Evolutionary conservation across 2,888 invertebrate genomes (phyloP).

Genomic region (Diogma glabrata): DNA sequence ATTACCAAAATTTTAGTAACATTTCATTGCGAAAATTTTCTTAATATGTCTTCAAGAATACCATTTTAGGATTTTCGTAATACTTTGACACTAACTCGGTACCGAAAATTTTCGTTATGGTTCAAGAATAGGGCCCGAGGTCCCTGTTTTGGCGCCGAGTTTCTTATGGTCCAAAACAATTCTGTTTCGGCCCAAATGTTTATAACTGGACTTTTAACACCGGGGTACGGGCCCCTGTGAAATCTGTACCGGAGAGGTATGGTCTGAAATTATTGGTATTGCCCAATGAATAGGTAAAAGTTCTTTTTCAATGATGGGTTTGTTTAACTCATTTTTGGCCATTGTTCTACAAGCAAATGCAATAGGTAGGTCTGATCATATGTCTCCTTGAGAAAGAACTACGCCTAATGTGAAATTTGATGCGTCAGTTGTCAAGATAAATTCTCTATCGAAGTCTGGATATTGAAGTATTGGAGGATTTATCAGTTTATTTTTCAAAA

Average conservation of each 20-base stretch:
- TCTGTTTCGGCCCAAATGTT: too few relatives aligned
- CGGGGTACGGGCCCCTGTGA: too few relatives aligned
- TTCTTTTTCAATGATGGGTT: background rate
- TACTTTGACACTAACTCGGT: too few relatives aligned
- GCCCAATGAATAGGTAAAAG: background rate
- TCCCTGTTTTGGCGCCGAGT: too few relatives aligned
- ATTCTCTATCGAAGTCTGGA: background rate
- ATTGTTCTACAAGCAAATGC: background rate
- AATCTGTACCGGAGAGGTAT: background rate
- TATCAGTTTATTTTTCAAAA: background rate
- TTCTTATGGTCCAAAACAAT: too few relatives aligned
- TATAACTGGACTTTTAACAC: too few relatives aligned
- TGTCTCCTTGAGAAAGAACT: background rate
- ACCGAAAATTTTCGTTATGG: too few relatives aligned
- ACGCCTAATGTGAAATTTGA: background rate
- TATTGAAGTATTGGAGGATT: background rate
- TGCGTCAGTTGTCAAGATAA: background rate
- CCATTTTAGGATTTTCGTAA: too few relatives aligned
- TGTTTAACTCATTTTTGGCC: background rate
- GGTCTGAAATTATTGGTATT: background rate
- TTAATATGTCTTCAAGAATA: too few relatives aligned
- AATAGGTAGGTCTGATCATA: background rate
- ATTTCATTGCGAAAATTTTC: too few relatives aligned
- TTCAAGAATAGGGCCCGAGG: too few relatives aligned
- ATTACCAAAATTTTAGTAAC: too few relatives aligned